phyloP scores from a whole-genome alignment of 2,113 vertebrate genomes.

The Peromyscus californicus region DNA sequence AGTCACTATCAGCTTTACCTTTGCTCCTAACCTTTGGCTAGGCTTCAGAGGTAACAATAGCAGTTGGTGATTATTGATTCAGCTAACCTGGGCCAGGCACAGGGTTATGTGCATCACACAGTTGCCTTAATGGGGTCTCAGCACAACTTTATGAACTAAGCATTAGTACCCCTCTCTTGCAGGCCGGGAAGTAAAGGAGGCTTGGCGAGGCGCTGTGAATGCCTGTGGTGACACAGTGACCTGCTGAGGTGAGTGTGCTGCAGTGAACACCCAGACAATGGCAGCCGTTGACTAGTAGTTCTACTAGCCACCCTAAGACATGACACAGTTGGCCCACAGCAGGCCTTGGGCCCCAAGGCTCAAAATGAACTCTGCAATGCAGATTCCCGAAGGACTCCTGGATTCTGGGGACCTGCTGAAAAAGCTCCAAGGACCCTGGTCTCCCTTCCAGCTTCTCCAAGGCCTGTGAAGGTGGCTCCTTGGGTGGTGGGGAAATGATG shows the following conservation, averaged over 20 bases:
- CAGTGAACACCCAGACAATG: neutral
- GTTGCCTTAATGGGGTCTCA: neutral
- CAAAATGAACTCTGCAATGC: neutral
- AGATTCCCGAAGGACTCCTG: neutral
- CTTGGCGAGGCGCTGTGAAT: conserved; percentile 9
- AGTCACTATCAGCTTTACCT: neutral
- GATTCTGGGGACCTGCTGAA: neutral
- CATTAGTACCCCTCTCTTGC: neutral
- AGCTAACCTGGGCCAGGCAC: neutral
- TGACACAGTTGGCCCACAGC: neutral
- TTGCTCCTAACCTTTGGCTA: neutral
- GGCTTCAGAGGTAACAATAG: neutral
- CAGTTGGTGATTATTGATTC: neutral
- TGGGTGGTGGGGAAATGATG: conserved; percentile 71
- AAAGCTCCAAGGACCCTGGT: rapidly evolving
- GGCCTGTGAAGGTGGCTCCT: conserved; percentile 51
- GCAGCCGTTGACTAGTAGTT: neutral
- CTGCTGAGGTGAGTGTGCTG: neutral
- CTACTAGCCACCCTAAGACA: neutral
- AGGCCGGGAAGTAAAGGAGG: neutral
- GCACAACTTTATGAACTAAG: neutral
- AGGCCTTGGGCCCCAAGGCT: neutral
- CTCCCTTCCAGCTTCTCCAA: conserved; percentile 20
- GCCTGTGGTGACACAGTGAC: neutral
- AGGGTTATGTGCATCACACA: neutral